Percentiles rank a stretch among this genome's conserved stretches.
Evolutionary conservation across 1,140 invertebrate genomes (phyloP).

Genomic region (Drosophila pallidifrons): DNA sequence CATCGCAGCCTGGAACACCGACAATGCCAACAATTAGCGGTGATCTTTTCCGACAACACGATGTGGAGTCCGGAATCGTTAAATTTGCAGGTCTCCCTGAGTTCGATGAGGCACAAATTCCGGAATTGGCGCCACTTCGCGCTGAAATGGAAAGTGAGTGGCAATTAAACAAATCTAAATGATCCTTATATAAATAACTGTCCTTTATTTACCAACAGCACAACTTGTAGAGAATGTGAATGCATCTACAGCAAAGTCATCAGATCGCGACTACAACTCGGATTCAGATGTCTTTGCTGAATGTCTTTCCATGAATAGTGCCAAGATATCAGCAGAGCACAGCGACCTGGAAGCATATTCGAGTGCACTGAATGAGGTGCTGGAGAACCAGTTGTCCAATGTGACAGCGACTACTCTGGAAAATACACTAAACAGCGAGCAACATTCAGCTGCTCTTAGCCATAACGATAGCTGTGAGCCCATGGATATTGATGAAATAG

Average conservation of each 20-base stretch:
- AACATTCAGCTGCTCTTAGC: background rate
- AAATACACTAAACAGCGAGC: slow-evolving; percentile 42
- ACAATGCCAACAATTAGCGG: background rate
- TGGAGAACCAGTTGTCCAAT: slow-evolving; percentile 52
- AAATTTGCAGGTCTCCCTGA: slow-evolving; percentile 64
- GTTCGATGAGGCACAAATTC: slow-evolving; percentile 66
- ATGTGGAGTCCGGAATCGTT: background rate
- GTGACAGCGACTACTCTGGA: slow-evolving; percentile 46
- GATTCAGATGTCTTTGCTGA: slow-evolving; percentile 76
- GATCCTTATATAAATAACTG: background rate
- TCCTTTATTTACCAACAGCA: slow-evolving; percentile 22
- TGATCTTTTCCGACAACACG: slow-evolving; percentile 32
- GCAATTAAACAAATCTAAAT: background rate
- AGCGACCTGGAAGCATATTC: slow-evolving; percentile 70
- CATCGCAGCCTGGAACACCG: slow-evolving; percentile 18
- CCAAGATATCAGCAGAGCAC: slow-evolving; percentile 43
- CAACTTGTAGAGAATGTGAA: slow-evolving; percentile 27
- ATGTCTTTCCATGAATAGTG: slow-evolving; percentile 64
- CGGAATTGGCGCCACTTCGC: slow-evolving; percentile 54
- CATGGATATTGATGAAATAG: slow-evolving; percentile 78
- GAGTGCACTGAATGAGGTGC: slow-evolving; percentile 68
- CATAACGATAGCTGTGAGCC: slow-evolving; percentile 65
- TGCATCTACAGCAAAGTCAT: background rate
- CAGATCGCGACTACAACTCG: slow-evolving; percentile 49
- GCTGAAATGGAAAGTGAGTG: slow-evolving; percentile 57